Evolutionary conservation across 2,888 invertebrate genomes (phyloP).

Genomic region (Podotricha telesiphe): DNA sequence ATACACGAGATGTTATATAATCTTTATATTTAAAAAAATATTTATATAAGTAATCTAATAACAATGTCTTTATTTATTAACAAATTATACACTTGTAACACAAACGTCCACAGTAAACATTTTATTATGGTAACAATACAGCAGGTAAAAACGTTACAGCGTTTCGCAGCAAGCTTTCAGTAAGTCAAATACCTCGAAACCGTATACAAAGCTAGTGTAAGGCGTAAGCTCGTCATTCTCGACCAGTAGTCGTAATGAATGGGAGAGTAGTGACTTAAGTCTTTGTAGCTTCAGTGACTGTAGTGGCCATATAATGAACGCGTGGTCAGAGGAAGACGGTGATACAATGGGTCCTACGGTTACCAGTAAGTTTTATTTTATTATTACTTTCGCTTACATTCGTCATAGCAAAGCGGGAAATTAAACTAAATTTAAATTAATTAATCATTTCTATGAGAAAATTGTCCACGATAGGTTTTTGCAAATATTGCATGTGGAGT

Average conservation of each 20-base stretch:
- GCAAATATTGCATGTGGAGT: too few relatives aligned
- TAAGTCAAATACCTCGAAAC: constrained; percentile 61
- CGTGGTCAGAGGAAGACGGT: constrained; percentile 65
- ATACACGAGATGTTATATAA: too few relatives aligned
- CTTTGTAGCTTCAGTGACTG: neutral
- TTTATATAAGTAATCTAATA: neutral
- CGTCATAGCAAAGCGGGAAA: too few relatives aligned
- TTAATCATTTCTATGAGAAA: too few relatives aligned
- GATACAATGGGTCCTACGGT: constrained; percentile 75
- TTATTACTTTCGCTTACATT: neutral
- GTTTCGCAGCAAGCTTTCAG: constrained; percentile 64
- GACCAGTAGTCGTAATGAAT: neutral
- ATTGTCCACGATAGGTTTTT: too few relatives aligned
- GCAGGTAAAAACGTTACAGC: constrained; percentile 58
- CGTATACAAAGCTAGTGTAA: constrained; percentile 46
- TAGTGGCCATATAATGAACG: constrained; percentile 57
- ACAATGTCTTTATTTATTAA: neutral
- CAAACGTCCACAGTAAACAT: neutral
- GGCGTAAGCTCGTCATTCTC: constrained; percentile 13
- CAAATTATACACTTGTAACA: neutral
- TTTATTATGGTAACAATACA: constrained; percentile 52
- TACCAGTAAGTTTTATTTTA: constrained; percentile 60
- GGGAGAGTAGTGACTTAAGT: neutral
- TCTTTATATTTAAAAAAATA: neutral
- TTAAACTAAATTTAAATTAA: too few relatives aligned